Evolutionary conservation across 92 coral and sea anemone species (phyloP).

Genomic region (Epizoanthus illoricatus): DNA sequence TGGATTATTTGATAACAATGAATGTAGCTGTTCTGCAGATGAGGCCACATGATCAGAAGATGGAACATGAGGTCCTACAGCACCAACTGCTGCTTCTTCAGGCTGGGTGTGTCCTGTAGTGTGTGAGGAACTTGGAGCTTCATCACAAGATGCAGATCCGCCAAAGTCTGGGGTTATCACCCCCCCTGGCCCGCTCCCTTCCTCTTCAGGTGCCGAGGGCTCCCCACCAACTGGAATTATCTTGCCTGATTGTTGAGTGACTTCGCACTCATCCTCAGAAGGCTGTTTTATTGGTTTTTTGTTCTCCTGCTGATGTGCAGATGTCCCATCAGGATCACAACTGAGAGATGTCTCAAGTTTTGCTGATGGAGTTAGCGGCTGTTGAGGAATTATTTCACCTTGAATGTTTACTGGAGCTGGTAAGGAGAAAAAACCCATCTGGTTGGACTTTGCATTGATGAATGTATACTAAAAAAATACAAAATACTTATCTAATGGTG

Average conservation of each 20-base stretch:
- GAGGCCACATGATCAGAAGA: background rate
- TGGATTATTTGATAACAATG: background rate
- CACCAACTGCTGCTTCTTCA: background rate
- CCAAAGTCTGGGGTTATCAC: constrained; percentile 18
- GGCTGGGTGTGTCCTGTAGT: background rate
- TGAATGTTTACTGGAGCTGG: constrained; percentile 1
- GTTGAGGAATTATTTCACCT: constrained; percentile 7
- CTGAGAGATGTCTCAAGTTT: background rate
- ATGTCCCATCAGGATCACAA: background rate
- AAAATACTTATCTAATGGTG: no score
- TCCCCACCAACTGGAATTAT: constrained; percentile 4
- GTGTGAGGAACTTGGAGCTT: background rate
- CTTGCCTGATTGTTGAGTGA: constrained; percentile 12
- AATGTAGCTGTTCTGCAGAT: background rate
- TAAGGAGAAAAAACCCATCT: background rate
- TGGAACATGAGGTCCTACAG: background rate
- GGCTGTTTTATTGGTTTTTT: constrained; percentile 8
- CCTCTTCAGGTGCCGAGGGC: background rate
- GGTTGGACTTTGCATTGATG: background rate
- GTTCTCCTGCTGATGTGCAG: background rate
- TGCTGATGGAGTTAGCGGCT: background rate
- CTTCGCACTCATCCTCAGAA: constrained; percentile 3
- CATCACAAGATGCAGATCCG: background rate
- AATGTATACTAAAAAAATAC: no score
- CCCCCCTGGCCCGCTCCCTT: constrained; percentile 24